A percentile compares a stretch with the other conserved stretches of the same genome.
phyloP scores from a whole-genome alignment of 2,797 vertebrate genomes.

The Sus cebifrons region DNA sequence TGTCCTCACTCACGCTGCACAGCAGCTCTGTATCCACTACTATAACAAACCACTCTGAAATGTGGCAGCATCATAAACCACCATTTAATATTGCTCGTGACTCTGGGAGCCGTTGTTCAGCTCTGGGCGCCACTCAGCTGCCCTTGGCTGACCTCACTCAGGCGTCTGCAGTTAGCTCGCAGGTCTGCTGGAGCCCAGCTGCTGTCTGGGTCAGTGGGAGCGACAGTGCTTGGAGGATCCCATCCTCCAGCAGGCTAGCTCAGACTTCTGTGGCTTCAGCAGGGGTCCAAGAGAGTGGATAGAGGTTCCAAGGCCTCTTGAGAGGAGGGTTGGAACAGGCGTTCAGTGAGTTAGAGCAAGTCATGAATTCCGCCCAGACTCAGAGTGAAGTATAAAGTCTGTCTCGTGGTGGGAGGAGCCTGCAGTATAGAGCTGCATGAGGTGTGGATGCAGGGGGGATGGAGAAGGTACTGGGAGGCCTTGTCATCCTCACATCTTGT shows the following conservation, averaged over 20 bases:
- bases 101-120: not conserved
- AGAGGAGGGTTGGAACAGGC: not conserved
- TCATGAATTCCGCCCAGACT: not conserved
- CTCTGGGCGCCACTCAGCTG: not conserved
- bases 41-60: not conserved
- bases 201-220: not conserved
- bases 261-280: not conserved
- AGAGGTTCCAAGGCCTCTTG: not conserved
- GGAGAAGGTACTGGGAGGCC: too few relatives aligned
- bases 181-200: not conserved
- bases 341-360: not conserved
- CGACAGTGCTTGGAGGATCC: not conserved
- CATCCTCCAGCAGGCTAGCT: not conserved
- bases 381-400: not conserved
- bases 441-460: accelerated
- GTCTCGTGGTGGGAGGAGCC: not conserved
- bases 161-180: not conserved
- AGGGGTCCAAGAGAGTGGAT: not conserved
- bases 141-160: not conserved
- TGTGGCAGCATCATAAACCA: not conserved
- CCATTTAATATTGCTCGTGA: not conserved
- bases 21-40: not conserved
- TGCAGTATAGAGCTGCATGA: not conserved
- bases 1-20: not conserved
- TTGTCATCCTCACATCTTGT: not conserved